A percentile compares a stretch with the other conserved stretches of the same genome.
Evolutionary conservation across 2,888 invertebrate species (phyloP).

Genomic region (Nomada hirtipes): DNA sequence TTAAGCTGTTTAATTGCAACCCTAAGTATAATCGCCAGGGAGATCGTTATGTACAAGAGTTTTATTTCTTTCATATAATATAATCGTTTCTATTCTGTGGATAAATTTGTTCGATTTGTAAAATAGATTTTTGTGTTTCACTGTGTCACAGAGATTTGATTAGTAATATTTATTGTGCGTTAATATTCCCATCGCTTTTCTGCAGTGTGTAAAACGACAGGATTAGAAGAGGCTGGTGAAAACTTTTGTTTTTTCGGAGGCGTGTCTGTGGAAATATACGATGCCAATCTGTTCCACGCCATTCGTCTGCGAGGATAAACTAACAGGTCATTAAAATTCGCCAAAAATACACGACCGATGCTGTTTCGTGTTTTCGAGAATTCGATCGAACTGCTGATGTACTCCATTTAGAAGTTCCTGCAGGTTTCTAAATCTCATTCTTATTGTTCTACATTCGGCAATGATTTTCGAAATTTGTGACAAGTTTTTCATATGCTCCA

Average conservation of each 20-base stretch:
- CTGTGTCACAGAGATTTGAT: background rate
- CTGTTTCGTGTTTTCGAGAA: slow-evolving; percentile 46
- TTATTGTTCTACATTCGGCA: background rate
- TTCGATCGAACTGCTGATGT: slow-evolving; percentile 38
- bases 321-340: slow-evolving; percentile 63
- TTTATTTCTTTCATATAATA: no score
- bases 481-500: no score
- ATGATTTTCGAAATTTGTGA: background rate
- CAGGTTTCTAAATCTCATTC: slow-evolving; percentile 2
- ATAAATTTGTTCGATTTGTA: no score
- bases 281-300: slow-evolving; percentile 50
- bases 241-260: slow-evolving; percentile 50
- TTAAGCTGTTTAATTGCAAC: background rate
- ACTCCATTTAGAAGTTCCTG: slow-evolving; percentile 14
- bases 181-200: slow-evolving; percentile 22
- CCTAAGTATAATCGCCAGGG: background rate
- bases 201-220: slow-evolving; percentile 2
- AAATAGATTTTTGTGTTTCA: no score
- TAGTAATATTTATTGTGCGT: background rate
- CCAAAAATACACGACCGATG: slow-evolving; percentile 61
- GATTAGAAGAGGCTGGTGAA: slow-evolving; percentile 1
- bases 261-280: slow-evolving; percentile 53
- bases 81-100: background rate
- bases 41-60: background rate
- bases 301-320: slow-evolving; percentile 60